These are phyloP conservation scores for Scelioninae gen. 2 DNA, from an alignment of 2,888 invertebrate genomes.

Conservation along the genomic window DNA sequence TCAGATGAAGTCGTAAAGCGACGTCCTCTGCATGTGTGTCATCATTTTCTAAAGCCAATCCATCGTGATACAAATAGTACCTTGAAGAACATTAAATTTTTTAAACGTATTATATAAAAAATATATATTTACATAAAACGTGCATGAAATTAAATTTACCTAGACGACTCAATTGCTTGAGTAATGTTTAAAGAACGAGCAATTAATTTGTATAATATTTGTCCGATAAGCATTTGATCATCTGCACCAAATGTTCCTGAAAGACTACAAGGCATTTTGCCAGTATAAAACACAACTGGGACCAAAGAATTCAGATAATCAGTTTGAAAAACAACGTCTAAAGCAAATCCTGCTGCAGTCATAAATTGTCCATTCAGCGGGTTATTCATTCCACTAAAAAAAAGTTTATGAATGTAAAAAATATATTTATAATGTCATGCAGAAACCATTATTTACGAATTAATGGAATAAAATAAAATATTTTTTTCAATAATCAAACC, in stretches of 20 bases:
- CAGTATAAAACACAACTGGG: conserved; percentile 69
- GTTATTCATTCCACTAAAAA: conserved; percentile 77
- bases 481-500: too few species aligned
- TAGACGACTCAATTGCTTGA: conserved; percentile 76
- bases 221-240: conserved; percentile 76
- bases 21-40: conserved; percentile 65
- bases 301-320: conserved; percentile 65
- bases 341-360: conserved; percentile 77
- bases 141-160: too few species aligned
- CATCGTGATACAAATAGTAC: conserved; percentile 68
- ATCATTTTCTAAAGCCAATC: conserved; percentile 68
- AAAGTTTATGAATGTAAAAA: not conserved
- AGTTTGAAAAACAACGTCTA: conserved; percentile 73
- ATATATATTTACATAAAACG: too few species aligned
- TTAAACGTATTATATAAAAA: too few species aligned
- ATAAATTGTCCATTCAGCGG: conserved; percentile 77
- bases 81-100: conserved; percentile 58
- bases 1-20: conserved; percentile 62
- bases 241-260: conserved; percentile 77
- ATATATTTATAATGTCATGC: too few species aligned
- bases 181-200: conserved; percentile 75
- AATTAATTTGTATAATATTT: conserved; percentile 76
- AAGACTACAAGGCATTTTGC: conserved; percentile 75
- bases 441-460: not conserved
- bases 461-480: not conserved